Evolutionary conservation across 2,113 vertebrate species (phyloP), one percentile per base, ranked within the genome.

Genomic region (Xiphophorus maculatus): DNA sequence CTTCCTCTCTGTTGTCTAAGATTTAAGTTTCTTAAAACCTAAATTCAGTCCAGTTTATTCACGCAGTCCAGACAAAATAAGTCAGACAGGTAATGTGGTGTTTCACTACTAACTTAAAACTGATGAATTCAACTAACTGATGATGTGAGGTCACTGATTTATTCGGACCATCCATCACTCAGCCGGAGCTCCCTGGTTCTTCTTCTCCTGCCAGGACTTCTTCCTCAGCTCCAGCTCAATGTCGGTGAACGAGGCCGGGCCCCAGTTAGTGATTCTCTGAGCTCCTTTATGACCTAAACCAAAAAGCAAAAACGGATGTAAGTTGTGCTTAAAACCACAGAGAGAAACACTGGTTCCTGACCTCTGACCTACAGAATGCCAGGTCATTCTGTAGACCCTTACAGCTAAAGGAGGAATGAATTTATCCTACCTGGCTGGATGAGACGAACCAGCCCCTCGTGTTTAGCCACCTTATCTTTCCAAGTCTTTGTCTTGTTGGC

Each of bases 381-480:
- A 9, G 0, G 25, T 58, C 22, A 3, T 1, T n/a, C 33, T 35
- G 33, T 35, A 19, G 17, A 48, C 44, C 4, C 5, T 29, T 5
- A 29, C 61, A 9, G 29, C 15, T 3, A 35, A 25, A 35, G 32
- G 17, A 5, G 11, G 30, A 17, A 64, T 32, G 19, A 65, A 33
- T 10, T 35, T 4, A 22, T 22, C 25, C 27, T 91, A 98, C 98
- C 98, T 93, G 98, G 97, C 84, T 98, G 96, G 93, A 98, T 97
- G 88, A 99, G 92, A 40, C 96, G 95, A 84, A 98, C 95, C 85
- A 98, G 90, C 12, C 97, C 97, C 81, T 99, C 97, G 0, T 98
- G 97, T 71, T 96, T 96, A 48, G 96, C 94, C 85, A 99, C 97
- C 89, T 96, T 98, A 87, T 98, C 96, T 86, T 98, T 98, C 97